Conservation (phyloP, 2,888 invertebrate species). For the Lasioglossum leucozonium region DNA sequence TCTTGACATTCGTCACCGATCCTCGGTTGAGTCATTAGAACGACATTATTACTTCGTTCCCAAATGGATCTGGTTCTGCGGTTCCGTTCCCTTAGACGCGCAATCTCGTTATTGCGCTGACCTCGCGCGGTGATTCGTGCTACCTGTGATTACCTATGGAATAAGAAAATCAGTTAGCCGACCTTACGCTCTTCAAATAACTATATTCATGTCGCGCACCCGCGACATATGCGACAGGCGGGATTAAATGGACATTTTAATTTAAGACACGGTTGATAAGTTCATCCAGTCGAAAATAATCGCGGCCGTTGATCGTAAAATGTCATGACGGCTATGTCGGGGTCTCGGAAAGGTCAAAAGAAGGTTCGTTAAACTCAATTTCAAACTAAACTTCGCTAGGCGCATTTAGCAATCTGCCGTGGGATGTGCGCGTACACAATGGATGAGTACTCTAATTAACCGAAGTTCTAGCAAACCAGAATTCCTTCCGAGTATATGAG, state of each 20-base stretch:
- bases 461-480: background rate
- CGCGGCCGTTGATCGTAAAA: background rate
- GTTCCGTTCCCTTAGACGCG: background rate
- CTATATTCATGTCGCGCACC: background rate
- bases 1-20: slow-evolving; percentile 6
- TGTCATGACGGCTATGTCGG: background rate
- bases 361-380: slow-evolving; percentile 14
- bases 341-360: background rate
- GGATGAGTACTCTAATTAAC: background rate
- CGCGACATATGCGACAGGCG: background rate
- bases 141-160: background rate
- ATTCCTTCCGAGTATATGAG: no score
- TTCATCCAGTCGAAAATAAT: background rate
- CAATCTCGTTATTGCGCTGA: background rate
- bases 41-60: background rate
- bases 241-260: background rate
- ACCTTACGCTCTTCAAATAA: background rate
- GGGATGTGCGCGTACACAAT: background rate
- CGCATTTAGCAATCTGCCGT: background rate
- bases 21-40: background rate
- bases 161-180: background rate
- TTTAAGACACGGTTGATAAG: background rate
- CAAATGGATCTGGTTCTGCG: background rate
- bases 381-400: background rate
- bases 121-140: background rate